Conservation (phyloP, 2,888 invertebrate genomes). For the Formica aserva region DNA sequence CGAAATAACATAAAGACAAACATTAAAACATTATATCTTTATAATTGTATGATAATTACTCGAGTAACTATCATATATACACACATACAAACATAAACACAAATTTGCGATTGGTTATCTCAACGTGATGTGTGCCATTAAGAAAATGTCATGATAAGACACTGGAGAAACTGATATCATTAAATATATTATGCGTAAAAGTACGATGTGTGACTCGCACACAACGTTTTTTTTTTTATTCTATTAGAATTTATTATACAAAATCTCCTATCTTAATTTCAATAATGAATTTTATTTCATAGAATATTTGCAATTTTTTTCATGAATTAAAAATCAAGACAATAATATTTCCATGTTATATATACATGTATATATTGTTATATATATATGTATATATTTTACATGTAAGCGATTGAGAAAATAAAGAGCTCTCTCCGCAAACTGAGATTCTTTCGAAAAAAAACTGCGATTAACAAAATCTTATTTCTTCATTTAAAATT, state of each 20-base stretch:
- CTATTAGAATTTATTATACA: too few species aligned
- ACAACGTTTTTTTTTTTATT: not conserved
- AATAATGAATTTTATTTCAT: not conserved
- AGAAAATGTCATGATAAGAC: not conserved
- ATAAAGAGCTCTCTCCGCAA: not conserved
- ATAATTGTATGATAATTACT: constrained; percentile 25
- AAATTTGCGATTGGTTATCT: constrained; percentile 13
- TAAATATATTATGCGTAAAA: not conserved
- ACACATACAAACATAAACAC: not conserved
- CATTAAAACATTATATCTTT: not conserved
- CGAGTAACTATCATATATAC: not conserved
- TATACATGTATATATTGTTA: too few species aligned
- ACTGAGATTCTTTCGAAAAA: not conserved
- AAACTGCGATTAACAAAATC: not conserved
- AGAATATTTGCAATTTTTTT: not conserved
- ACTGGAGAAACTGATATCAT: constrained; percentile 3
- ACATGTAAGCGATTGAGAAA: not conserved
- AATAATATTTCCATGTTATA: not conserved
- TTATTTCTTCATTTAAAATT: not conserved
- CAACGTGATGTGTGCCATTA: not conserved
- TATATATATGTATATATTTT: not conserved
- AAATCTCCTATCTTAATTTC: not conserved
- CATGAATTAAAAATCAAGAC: not conserved
- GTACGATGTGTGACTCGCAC: not conserved
- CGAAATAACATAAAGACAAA: not conserved